These are phyloP conservation scores for Lapara coniferarum DNA, from an alignment of 2,888 invertebrate species.

Conservation along the genomic window DNA sequence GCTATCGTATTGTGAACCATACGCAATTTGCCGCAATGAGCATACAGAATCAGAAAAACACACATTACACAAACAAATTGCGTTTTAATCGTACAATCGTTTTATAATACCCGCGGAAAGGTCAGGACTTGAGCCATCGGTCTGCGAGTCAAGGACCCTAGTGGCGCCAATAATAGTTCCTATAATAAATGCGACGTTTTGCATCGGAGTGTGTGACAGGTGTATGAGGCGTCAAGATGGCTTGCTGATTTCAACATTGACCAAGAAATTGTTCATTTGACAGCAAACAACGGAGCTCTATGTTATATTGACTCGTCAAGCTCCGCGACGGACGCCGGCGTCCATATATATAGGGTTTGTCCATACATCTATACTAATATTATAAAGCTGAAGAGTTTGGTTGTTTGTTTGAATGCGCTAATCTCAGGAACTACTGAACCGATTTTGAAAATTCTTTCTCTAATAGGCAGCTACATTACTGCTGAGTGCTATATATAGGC, in stretches of 20 bases:
- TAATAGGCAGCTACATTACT: too few relatives aligned
- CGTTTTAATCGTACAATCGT: slow-evolving; percentile 9
- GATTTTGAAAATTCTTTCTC: too few relatives aligned
- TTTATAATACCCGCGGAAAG: slow-evolving; percentile 1
- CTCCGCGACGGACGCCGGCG: too few relatives aligned
- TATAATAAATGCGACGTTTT: slow-evolving; percentile 9
- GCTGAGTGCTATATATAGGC: too few relatives aligned
- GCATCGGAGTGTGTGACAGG: slow-evolving; percentile 1
- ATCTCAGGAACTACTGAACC: too few relatives aligned
- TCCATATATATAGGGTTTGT: too few relatives aligned
- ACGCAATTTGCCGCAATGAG: not conserved
- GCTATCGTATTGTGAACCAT: too few relatives aligned
- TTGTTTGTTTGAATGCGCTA: too few relatives aligned
- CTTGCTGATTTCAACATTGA: slow-evolving; percentile 1
- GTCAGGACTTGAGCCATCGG: slow-evolving; percentile 19
- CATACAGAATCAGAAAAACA: not conserved
- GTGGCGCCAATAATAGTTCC: slow-evolving; percentile 12
- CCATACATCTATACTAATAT: too few relatives aligned
- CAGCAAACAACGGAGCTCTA: not conserved
- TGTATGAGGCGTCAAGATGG: not conserved
- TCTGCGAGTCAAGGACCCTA: slow-evolving; percentile 19
- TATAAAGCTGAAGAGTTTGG: too few relatives aligned
- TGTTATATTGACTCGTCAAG: not conserved
- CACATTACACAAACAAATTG: slow-evolving; percentile 11
- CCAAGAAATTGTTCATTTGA: not conserved